Percentiles rank a stretch among this genome's conserved stretches.
Conservation (phyloP, 2,888 invertebrate species). For the Orchesella flavescens region DNA sequence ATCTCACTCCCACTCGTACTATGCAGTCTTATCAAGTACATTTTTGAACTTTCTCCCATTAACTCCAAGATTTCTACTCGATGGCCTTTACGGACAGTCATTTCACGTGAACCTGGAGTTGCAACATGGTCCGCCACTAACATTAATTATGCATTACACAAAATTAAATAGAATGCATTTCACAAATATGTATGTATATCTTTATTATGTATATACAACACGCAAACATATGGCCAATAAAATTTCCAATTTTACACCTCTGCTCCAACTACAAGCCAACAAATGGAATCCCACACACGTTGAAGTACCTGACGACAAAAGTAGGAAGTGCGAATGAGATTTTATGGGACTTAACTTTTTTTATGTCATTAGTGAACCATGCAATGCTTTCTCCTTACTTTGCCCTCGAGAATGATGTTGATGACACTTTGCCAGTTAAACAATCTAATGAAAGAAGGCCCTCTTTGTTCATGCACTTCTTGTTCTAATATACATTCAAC, state of each 20-base stretch:
- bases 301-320: background rate
- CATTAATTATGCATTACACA: conserved; percentile 76
- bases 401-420: background rate
- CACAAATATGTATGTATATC: background rate
- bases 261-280: too few relatives aligned
- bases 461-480: background rate
- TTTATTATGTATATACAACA: background rate
- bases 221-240: background rate
- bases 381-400: background rate
- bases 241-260: background rate
- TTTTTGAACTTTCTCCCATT: conserved; percentile 79
- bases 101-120: conserved; percentile 84
- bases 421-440: conserved; percentile 14
- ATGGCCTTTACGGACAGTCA: conserved; percentile 91
- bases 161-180: conserved; percentile 16
- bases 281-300: background rate
- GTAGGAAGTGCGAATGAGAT: background rate
- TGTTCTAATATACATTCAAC: too few relatives aligned
- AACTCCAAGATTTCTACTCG: conserved; percentile 93
- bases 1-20: conserved; percentile 74
- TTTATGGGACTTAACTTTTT: background rate
- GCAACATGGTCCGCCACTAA: conserved; percentile 86
- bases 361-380: background rate
- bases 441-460: background rate
- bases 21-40: conserved; percentile 77